Conservation (phyloP, 2,113 vertebrate species). For the Oreochromis spilurus region DNA sequence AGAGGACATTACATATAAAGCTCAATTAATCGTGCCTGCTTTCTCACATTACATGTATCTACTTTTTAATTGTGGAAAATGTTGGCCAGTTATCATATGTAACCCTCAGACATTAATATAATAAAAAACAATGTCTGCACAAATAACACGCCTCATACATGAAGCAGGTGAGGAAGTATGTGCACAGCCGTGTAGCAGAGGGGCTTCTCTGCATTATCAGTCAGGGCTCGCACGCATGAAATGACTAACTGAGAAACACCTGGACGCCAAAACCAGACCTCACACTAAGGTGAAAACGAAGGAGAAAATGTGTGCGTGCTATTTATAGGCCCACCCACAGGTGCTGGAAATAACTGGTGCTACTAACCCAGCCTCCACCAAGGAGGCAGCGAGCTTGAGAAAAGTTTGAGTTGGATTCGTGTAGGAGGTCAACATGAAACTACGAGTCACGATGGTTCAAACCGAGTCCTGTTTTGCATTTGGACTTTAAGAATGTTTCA, state of each 20-base stretch:
- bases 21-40: not conserved
- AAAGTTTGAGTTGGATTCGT: not conserved
- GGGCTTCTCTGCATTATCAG: not conserved
- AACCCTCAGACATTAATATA: not conserved
- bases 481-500: not conserved
- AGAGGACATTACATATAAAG: not conserved
- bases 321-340: constrained; percentile 49
- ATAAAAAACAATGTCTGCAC: not conserved
- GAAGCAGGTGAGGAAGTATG: not conserved
- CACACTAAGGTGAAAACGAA: constrained; percentile 28
- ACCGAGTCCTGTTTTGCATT: not conserved
- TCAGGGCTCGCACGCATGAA: not conserved
- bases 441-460: not conserved
- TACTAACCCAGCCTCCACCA: constrained; percentile 3
- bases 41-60: not conserved
- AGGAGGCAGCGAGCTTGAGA: constrained; percentile 3
- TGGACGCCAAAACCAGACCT: constrained; percentile 30
- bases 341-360: constrained; percentile 43
- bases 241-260: constrained; percentile 2
- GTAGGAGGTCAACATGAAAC: not conserved
- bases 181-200: not conserved
- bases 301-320: not conserved
- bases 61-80: not conserved
- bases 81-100: not conserved
- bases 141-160: not conserved